Evolutionary conservation across 1,140 invertebrate species (phyloP).

Genomic region (Ganaspis sp.): DNA sequence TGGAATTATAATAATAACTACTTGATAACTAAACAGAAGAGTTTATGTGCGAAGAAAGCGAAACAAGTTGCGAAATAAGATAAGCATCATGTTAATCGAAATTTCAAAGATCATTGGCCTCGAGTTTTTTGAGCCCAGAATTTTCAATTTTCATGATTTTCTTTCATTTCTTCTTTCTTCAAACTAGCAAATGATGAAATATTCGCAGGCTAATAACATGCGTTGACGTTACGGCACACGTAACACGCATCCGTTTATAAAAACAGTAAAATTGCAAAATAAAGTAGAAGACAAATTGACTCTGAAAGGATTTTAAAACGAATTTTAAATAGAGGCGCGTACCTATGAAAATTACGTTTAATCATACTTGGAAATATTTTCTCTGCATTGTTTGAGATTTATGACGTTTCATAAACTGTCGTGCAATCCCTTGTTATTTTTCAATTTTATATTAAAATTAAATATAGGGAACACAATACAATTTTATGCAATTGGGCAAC

Average conservation of each 20-base stretch:
- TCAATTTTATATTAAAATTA: too few relatives aligned
- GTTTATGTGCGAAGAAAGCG: conserved; percentile 24
- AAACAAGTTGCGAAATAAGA: conserved; percentile 20
- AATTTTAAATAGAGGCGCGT: not conserved
- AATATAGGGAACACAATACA: too few relatives aligned
- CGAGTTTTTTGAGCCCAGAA: not conserved
- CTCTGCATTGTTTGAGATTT: too few relatives aligned
- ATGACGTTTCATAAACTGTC: too few relatives aligned
- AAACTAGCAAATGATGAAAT: not conserved
- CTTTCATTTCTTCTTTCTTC: not conserved
- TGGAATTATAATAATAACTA: not conserved
- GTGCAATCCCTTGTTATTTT: too few relatives aligned
- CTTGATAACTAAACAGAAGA: not conserved
- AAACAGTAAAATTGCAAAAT: not conserved
- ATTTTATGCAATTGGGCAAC: too few relatives aligned
- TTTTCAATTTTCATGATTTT: not conserved
- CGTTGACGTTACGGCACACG: not conserved
- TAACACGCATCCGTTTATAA: conserved; percentile 10
- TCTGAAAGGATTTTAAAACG: not conserved
- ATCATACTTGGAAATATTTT: not conserved
- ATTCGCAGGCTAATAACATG: not conserved
- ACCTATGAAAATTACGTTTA: not conserved
- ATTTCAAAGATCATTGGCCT: conserved; percentile 22
- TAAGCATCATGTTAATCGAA: conserved; percentile 10
- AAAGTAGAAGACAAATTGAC: not conserved